Evolutionary conservation across 2,888 invertebrate genomes (phyloP).

Genomic region (Amphipyra berbera): DNA sequence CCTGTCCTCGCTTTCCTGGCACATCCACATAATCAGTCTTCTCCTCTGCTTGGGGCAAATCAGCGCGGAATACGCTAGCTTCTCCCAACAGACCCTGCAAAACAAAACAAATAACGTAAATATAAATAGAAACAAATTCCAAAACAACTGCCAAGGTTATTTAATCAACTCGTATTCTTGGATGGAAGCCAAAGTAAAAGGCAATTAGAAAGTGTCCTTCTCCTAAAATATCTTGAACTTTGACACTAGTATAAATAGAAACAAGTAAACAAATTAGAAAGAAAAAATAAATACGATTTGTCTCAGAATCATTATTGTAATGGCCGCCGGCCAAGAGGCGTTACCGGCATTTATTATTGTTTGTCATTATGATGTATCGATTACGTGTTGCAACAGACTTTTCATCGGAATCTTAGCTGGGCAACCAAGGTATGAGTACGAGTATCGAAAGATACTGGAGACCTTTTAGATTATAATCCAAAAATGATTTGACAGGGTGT

Average conservation of each 20-base stretch:
- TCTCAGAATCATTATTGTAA: constrained; percentile 8
- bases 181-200: constrained; percentile 66
- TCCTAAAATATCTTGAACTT: constrained; percentile 69
- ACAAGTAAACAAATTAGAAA: constrained; percentile 64
- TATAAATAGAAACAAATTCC: constrained; percentile 57
- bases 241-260: constrained; percentile 57
- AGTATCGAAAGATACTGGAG: too few relatives aligned
- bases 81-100: constrained; percentile 90
- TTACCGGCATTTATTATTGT: constrained; percentile 8
- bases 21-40: constrained; percentile 90
- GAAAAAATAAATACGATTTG: constrained; percentile 19
- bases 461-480: neutral
- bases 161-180: constrained; percentile 57
- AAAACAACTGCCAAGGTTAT: constrained; percentile 65
- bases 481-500: neutral
- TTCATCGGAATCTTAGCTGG: neutral
- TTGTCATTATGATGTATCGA: neutral
- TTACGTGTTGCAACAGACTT: neutral
- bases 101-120: constrained; percentile 53
- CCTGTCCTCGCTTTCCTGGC: constrained; percentile 82
- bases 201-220: constrained; percentile 68
- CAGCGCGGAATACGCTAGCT: constrained; percentile 92
- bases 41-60: constrained; percentile 92
- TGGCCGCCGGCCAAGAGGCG: constrained; percentile 63
- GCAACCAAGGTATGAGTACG: neutral